These are phyloP conservation scores for Trichonephila clavata DNA, from an alignment of 1,140 invertebrate species.

Conservation along the genomic window DNA sequence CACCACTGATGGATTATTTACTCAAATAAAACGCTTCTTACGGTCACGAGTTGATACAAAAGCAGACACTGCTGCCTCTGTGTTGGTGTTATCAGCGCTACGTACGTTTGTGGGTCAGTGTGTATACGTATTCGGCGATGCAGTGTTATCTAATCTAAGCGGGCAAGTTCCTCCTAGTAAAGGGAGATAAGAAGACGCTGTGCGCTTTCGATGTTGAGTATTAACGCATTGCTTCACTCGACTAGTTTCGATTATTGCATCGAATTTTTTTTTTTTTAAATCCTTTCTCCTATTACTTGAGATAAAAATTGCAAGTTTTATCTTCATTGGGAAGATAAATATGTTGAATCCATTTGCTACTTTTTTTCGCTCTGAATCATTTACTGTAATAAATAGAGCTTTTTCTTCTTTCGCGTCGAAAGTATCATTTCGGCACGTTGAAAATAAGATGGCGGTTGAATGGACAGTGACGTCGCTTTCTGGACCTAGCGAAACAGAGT, in stretches of 20 bases:
- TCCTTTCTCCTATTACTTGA: neutral
- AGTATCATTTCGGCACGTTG: no score
- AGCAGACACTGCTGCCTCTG: neutral
- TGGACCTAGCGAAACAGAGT: no score
- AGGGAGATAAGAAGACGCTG: neutral
- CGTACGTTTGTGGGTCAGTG: neutral
- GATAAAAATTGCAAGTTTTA: neutral
- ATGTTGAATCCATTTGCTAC: neutral
- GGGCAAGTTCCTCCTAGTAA: neutral
- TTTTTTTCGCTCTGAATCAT: neutral
- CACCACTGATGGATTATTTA: no score
- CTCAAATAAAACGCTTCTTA: neutral
- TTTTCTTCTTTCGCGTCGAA: no score
- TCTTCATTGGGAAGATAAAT: neutral
- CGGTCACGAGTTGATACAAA: neutral
- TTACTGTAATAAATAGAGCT: no score
- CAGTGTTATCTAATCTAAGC: neutral
- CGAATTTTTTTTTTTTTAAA: neutral
- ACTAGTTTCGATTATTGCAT: slow-evolving; percentile 1
- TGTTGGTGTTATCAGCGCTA: neutral
- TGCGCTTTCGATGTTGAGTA: neutral
- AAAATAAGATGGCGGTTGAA: no score
- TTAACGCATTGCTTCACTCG: neutral
- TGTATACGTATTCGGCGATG: neutral
- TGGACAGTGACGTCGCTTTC: no score